These are phyloP conservation scores for Mercenaria mercenaria DNA, from an alignment of 1,140 invertebrate genomes.

Conservation along the genomic window DNA sequence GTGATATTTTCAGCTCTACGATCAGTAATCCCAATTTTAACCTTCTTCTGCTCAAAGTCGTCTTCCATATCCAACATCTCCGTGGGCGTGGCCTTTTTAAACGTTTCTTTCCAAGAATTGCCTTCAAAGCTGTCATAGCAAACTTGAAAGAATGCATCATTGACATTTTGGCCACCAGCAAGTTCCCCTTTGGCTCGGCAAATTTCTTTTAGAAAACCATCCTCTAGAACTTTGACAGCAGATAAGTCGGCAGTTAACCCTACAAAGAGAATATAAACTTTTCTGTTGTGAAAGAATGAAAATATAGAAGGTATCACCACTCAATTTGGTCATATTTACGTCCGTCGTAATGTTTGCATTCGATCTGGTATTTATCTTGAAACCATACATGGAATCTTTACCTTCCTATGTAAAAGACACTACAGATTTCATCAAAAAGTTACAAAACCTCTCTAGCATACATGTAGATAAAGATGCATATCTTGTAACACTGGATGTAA, in stretches of 20 bases:
- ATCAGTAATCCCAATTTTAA: not conserved
- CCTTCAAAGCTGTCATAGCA: not conserved
- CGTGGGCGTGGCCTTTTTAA: not conserved
- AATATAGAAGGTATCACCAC: too few relatives aligned
- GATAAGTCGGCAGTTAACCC: constrained; percentile 7
- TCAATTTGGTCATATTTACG: too few relatives aligned
- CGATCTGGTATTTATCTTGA: too few relatives aligned
- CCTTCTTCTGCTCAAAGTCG: constrained; percentile 34
- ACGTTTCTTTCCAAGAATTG: not conserved
- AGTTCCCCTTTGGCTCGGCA: not conserved
- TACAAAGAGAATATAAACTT: too few relatives aligned
- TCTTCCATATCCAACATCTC: constrained; percentile 19
- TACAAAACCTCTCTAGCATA: too few relatives aligned
- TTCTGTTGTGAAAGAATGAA: too few relatives aligned
- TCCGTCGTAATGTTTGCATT: too few relatives aligned
- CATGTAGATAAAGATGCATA: too few relatives aligned
- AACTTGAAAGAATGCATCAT: constrained; percentile 40
- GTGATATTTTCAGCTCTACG: not conserved
- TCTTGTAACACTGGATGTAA: too few relatives aligned
- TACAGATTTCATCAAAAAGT: too few relatives aligned
- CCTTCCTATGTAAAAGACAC: too few relatives aligned
- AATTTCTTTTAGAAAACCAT: not conserved
- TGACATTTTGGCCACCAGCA: constrained; percentile 22
- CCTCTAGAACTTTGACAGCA: constrained; percentile 7
- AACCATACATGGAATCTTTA: too few relatives aligned